Base-by-base conservation (phyloP, 2,888 invertebrate genomes). In the Hetaerina titia region DNA sequence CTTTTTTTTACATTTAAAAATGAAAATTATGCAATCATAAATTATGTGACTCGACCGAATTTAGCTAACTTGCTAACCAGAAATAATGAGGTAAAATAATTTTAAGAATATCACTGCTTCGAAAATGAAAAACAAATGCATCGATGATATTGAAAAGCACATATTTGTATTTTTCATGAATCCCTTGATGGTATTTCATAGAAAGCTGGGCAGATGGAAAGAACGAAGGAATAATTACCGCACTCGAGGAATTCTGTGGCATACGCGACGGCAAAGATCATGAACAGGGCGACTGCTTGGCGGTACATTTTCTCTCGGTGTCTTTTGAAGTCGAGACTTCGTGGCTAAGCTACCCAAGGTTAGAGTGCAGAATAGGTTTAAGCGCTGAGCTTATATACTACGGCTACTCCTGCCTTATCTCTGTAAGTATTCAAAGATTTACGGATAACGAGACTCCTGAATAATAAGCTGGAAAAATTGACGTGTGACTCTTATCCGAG, bases 221-320 rank as follows among this genome's bases (percentile, higher is more conserved):
- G 45, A 45, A 45, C 45, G 45, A 45, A 45, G 45, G 45, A 89
- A n/a, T 15, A 19, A 64, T 92, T n/a, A 92, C 92, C 69, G n/a
- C 92, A 92, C 8, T 74, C 56, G 19, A 31, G 31, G 74, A 92
- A 92, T 56, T 92, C 92, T 9, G 92, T 92, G 69, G 69, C 92
- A 0, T 74, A 9, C 6, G 69, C 74, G 2, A 92, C 92, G 11
- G 69, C 92, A n/a, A 69, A 13, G 22, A 92, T 8, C 9, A 92
- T 8, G 64, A 92, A 56, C 13, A 92, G 56, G 22, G 64, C 56
- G n/a, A 74, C 19, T 5, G 56, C 56, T 56, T 56, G 69, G 11
- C 92, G 92, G 92, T 69, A 11, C 92, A 92, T 92, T 31, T 45
- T 45, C 45, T 45, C 45, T 74, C 56, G 74, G 8, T 56, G 2